Evolutionary conservation across 2,797 vertebrate species (phyloP), one percentile per base, ranked within the genome.

Genomic region (Hozukius guyotensis): DNA sequence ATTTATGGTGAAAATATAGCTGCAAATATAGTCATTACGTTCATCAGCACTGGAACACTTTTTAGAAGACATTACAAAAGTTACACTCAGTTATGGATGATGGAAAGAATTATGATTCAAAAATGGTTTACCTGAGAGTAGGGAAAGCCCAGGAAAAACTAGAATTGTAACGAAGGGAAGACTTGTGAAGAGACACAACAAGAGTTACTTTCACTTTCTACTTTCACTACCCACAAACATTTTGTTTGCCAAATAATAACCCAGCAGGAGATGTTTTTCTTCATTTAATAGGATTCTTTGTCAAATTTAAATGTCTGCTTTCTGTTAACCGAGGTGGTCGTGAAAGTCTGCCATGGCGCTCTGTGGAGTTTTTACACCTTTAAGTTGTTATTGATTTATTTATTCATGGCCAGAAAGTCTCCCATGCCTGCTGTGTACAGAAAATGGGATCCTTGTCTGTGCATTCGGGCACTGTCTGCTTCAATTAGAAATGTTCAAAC

Each of bases 401-500:
- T 91, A 88, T 90, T 81, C 74, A 62, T n/a, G 57, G 74, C 38
- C 88, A 64, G 61, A 86, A 83, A 49, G 76, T 66, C 66, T 85
- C 76, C 83, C 77, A 13, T 83, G 75, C 34, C 86, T 83, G 81
- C 79, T 76, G 87, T 71, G 83, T 79, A 77, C 27, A 89, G 85
- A 93, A 92, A 93, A 94, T 91, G 75, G 75, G 83, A 86, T 89
- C 87, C 83, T 89, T 93, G 90, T 92, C 91, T 82, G 68, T 82
- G 84, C 73, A 90, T 88, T 87, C 78, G 78, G 85, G 79, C 77
- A 77, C 85, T 88, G 93, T 95, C 94, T 82, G 81, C 88, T 93
- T 90, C 91, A 93, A 93, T 95, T 93, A 95, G 86, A 94, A 87
- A 86, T 84, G 86, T 91, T 93, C 89, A 93, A 90, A 87, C 91